Evolutionary conservation across 2,888 invertebrate species (phyloP), one percentile per base, ranked within the genome.

Genomic region (Megalurothrips usitatus): DNA sequence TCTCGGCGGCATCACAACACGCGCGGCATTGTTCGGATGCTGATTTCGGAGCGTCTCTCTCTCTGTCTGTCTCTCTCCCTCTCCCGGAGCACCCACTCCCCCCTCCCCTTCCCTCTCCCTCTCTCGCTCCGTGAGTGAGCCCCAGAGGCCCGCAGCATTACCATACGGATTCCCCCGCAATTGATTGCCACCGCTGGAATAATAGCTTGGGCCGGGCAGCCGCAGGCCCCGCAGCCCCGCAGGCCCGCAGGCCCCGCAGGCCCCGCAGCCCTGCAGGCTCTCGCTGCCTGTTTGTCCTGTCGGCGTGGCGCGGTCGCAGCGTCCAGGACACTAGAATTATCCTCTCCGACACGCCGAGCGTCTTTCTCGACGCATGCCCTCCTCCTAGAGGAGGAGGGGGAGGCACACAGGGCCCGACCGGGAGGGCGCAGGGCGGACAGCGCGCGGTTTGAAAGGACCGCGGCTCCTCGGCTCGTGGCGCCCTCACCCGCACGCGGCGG

Each of bases 101-200:
- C 34, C 6, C 34, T 43, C 34, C 6, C 34, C 6, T 6, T 43
- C 34, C 6, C 34, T 43, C 34, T 43, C 34, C 6, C 34, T 43
- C 34, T 43, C 34, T 43, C 34, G 34, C 34, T 43, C 34, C 14
- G 58, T 58, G 58, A 19, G 58, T 58, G 58, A 19, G 58, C 17
- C 58, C 19, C 58, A 58, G 58, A 58, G 58, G 14, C 19, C 58
- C 58, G 26, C 17, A n/a, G n/a, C 68, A 75, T 75, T 75, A 75
- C 68, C 68, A 75, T 75, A 75, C 68, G 68, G 68, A 75, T 75
- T 75, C 68, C 68, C 68, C 68, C 68, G 68, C 68, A 75, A 75
- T 75, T 75, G 68, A 75, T 75, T 75, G 68, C 23, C 58, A 58
- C 19, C 6, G 58, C 58, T 58, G 58, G 58, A 58, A 58, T 58